phyloP scores from a whole-genome alignment of 2,113 vertebrate genomes.

The Notiomystis cincta region DNA sequence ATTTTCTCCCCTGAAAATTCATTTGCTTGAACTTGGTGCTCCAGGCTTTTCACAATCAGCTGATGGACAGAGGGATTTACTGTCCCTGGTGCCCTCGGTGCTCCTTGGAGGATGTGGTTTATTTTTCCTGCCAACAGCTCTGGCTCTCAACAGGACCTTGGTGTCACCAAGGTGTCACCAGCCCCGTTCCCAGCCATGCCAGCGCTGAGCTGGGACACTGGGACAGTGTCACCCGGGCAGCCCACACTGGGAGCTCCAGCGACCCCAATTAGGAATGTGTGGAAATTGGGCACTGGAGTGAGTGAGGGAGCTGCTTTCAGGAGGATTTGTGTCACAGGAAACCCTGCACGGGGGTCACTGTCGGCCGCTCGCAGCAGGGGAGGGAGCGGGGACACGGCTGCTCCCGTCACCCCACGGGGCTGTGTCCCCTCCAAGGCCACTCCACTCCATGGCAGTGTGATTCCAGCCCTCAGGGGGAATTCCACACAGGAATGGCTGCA shows the following conservation, averaged over 20 bases:
- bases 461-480: not conserved
- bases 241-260: not conserved
- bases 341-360: not conserved
- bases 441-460: accelerated
- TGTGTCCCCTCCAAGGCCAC: not conserved
- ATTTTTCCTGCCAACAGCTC: not conserved
- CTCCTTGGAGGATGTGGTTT: not conserved
- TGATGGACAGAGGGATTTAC: not conserved
- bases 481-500: not conserved
- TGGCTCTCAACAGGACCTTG: not conserved
- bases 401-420: accelerated
- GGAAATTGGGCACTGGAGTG: not conserved
- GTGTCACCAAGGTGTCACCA: not conserved
- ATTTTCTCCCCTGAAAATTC: not conserved
- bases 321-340: not conserved
- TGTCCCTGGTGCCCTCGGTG: not conserved
- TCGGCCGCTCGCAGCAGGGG: not conserved
- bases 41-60: not conserved
- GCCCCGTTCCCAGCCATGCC: not conserved
- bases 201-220: not conserved
- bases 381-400: accelerated
- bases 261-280: not conserved
- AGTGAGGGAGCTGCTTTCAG: not conserved
- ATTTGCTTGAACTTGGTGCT: not conserved
- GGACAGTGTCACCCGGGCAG: not conserved